Evolutionary conservation across 2,888 invertebrate species (phyloP).

Genomic region (Dendrolimus pini): DNA sequence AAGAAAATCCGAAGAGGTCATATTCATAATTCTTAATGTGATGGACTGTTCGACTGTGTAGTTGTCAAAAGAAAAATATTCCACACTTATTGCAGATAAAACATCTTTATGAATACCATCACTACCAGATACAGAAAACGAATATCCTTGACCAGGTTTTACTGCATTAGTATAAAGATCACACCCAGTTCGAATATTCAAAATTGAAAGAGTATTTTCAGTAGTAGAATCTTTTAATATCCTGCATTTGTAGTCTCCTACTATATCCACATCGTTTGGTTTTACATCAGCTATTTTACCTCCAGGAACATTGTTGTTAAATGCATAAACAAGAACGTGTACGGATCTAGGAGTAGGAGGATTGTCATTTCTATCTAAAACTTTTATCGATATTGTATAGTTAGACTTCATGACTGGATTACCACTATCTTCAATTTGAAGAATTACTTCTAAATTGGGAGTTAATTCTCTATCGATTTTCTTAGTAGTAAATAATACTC

Average conservation of each 20-base stretch:
- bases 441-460: slow-evolving; percentile 83
- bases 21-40: slow-evolving; percentile 84
- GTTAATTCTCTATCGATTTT: slow-evolving; percentile 89
- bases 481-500: slow-evolving; percentile 85
- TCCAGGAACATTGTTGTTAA: slow-evolving; percentile 84
- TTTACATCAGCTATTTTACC: slow-evolving; percentile 94
- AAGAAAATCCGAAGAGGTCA: slow-evolving; percentile 86
- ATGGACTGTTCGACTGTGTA: slow-evolving; percentile 89
- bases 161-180: slow-evolving; percentile 85
- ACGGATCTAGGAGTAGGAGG: slow-evolving; percentile 90
- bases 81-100: slow-evolving; percentile 89
- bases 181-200: slow-evolving; percentile 86
- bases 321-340: slow-evolving; percentile 86
- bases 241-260: slow-evolving; percentile 92
- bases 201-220: slow-evolving; percentile 74
- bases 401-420: slow-evolving; percentile 89
- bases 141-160: slow-evolving; percentile 83
- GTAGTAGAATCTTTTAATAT: slow-evolving; percentile 82
- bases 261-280: slow-evolving; percentile 94
- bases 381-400: slow-evolving; percentile 83
- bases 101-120: slow-evolving; percentile 94
- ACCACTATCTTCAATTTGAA: slow-evolving; percentile 94
- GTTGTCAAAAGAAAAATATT: slow-evolving; percentile 88
- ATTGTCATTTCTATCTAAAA: slow-evolving; percentile 93
- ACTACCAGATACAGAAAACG: slow-evolving; percentile 89